Conservation (phyloP, 2,113 vertebrate genomes). For the Alosa alosa region DNA sequence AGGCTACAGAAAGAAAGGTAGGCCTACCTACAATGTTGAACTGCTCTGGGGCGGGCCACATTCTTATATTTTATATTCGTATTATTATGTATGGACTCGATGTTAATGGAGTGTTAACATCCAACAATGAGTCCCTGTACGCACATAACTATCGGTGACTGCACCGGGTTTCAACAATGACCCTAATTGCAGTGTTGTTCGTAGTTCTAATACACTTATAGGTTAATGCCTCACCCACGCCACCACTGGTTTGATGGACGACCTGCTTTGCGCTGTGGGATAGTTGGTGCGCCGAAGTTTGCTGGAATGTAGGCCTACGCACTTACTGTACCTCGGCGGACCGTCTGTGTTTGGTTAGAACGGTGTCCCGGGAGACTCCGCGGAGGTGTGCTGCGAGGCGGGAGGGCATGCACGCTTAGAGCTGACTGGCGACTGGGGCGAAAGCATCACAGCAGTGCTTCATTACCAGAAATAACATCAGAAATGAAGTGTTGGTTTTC, state of each 20-base stretch:
- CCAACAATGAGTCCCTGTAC: conserved; percentile 56
- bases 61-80: neutral
- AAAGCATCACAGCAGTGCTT: conserved; percentile 61
- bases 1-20: neutral
- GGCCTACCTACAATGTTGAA: neutral
- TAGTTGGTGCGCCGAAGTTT: neutral
- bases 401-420: conserved; percentile 34
- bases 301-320: conserved; percentile 44
- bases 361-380: conserved; percentile 41
- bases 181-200: conserved; percentile 57
- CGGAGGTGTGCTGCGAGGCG: conserved; percentile 52
- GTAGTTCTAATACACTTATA: conserved; percentile 43
- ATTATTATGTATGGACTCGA: conserved; percentile 23
- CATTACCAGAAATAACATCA: conserved; percentile 69
- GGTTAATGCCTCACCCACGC: conserved; percentile 33
- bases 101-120: conserved; percentile 59
- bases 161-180: conserved; percentile 48
- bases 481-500: conserved; percentile 71
- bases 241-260: conserved; percentile 59
- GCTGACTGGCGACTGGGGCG: conserved; percentile 32
- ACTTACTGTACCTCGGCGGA: conserved; percentile 39
- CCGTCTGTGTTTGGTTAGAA: conserved; percentile 68
- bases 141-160: conserved; percentile 42
- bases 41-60: neutral
- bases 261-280: conserved; percentile 52